Conservation (phyloP, 2,113 vertebrate genomes). For the Phaetusa simplex region DNA sequence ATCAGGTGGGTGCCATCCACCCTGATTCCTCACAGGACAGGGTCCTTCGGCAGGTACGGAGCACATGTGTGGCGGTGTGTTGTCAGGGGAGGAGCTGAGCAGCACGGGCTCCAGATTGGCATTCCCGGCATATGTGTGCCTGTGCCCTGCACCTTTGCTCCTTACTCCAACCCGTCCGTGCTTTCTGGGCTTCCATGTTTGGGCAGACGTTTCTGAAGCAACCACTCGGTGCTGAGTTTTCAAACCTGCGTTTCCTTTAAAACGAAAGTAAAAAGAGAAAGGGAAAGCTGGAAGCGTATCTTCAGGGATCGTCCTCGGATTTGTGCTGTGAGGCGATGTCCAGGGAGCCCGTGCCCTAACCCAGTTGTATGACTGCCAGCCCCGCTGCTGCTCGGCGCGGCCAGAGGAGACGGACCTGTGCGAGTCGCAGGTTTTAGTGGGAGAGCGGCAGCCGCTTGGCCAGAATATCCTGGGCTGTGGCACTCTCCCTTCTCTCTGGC, state of each 20-base stretch:
- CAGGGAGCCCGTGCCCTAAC: background rate
- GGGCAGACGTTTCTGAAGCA: background rate
- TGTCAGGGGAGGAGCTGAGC: fast-evolving
- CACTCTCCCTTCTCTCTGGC: background rate
- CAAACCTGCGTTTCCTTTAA: background rate
- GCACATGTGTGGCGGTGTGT: fast-evolving
- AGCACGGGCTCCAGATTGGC: background rate
- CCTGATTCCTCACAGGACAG: background rate
- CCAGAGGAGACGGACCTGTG: background rate
- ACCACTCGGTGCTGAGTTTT: background rate
- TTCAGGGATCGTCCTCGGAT: background rate
- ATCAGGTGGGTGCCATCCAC: background rate
- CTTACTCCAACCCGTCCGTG: background rate
- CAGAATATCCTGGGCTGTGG: background rate
- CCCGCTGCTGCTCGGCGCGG: background rate
- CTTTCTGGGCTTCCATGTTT: background rate
- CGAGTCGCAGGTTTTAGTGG: fast-evolving
- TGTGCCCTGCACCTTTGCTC: background rate
- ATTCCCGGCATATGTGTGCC: fast-evolving
- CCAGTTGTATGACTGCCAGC: background rate
- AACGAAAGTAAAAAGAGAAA: background rate
- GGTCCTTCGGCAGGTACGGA: background rate
- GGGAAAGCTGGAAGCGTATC: background rate
- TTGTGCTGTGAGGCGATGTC: background rate
- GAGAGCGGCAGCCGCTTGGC: background rate